Evolutionary conservation across 1,140 invertebrate species (phyloP), one percentile per base, ranked within the genome.

Genomic region (Heliconius hewitsoni): DNA sequence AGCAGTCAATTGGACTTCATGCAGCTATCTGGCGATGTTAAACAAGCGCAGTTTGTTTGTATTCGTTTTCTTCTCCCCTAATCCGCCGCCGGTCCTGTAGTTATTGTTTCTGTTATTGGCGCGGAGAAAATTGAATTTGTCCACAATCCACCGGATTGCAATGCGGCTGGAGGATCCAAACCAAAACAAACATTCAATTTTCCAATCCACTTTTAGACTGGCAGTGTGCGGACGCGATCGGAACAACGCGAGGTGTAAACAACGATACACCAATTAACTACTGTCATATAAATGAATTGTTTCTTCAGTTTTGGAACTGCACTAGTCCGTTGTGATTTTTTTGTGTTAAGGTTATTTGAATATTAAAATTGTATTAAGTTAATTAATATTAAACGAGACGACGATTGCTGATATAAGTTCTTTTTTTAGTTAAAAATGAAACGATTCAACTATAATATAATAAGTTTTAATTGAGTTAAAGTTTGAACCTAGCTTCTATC

Each of bases 91-190:
- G n/a, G 74, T 77, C 76, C 72, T 81, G 74, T 73, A 81, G 89
- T 89, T 91, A 90, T 91, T 93, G 89, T 89, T 87, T 87, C 84
- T 88, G 87, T 88, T 91, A 91, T 93, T 89, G 90, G 80, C 85
- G 87, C 78, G 85, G 86, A 87, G 90, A 88, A 93, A 93, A 93
- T 93, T 91, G 89, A 90, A 93, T 93, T 90, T 88, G 89, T 89
- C 89, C 88, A 88, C 90, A 89, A 91, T 89, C 89, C 86, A 82
- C 84, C 60, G 84, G 88, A 90, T 91, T 91, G 89, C 85, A 87
- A 86, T 86, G 86, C 83, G 83, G 84, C 77, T 74, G 72, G 78
- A 78, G 81, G 83, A 85, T 85, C 79, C 87, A 81, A 84, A 86
- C 86, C 83, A 90, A 88, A 91, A 89, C 87, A 88, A 87, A 90